phyloP scores from a whole-genome alignment of 1,140 invertebrate genomes.

The Rhagoletis pomonella region DNA sequence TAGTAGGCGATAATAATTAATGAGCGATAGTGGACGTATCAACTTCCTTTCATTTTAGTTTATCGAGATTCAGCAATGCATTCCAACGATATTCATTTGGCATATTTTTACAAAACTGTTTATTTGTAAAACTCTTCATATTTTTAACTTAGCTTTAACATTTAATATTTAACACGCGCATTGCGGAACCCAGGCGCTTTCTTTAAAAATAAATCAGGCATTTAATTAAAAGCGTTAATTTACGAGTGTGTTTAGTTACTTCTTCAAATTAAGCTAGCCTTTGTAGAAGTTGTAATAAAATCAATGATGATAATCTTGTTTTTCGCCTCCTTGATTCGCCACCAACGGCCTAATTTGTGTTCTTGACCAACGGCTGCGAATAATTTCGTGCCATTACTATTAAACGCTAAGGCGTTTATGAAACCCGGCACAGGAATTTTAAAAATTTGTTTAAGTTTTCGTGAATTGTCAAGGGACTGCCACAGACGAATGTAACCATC shows the following conservation, averaged over 20 bases:
- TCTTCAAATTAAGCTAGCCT: not conserved
- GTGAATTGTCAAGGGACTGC: conserved; percentile 85
- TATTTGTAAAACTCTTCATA: not conserved
- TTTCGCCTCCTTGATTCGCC: conserved; percentile 85
- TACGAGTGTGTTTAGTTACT: not conserved
- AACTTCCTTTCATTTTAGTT: not conserved
- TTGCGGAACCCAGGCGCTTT: not conserved
- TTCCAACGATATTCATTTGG: not conserved
- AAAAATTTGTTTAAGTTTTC: conserved; percentile 80
- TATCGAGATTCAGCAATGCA: not conserved
- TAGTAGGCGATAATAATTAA: conserved; percentile 78
- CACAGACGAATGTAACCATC: conserved; percentile 91
- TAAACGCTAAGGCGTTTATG: conserved; percentile 93
- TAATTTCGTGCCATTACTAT: conserved; percentile 85
- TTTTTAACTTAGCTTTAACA: conserved; percentile 29
- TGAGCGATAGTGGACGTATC: not conserved
- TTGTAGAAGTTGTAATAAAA: conserved; percentile 41
- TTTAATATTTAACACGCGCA: conserved; percentile 16
- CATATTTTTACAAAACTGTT: conserved; percentile 37
- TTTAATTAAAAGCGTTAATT: conserved; percentile 4
- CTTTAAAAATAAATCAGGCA: conserved; percentile 6
- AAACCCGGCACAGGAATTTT: conserved; percentile 88
- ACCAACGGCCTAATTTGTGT: conserved; percentile 95
- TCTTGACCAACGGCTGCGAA: conserved; percentile 94
- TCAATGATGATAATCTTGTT: conserved; percentile 86